Conservation (phyloP, 2,113 vertebrate genomes). For the Lophius piscatorius region DNA sequence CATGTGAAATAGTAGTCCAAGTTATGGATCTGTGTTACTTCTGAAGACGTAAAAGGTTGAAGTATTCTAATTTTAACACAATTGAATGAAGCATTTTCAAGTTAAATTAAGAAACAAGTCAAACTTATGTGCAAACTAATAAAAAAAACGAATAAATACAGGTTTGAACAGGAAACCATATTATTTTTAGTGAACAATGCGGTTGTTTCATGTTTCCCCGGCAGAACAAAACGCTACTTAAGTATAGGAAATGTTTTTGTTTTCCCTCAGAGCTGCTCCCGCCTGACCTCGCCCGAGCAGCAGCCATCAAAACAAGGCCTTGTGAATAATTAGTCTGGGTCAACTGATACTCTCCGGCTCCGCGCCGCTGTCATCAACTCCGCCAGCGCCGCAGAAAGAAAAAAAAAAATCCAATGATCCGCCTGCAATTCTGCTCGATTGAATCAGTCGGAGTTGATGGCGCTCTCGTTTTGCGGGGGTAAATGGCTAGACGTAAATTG, state of each 20-base stretch:
- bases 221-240: constrained; percentile 23
- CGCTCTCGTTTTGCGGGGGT: constrained; percentile 53
- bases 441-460: constrained; percentile 61
- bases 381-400: constrained; percentile 33
- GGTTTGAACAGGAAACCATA: too few species aligned
- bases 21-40: too few species aligned
- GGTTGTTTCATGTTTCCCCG: constrained; percentile 25
- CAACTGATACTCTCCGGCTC: constrained; percentile 67
- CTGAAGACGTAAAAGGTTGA: too few species aligned
- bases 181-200: constrained; percentile 9
- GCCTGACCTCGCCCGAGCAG: constrained; percentile 53
- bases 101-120: too few species aligned
- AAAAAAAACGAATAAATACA: too few species aligned
- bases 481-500: constrained; percentile 56
- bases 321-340: constrained; percentile 74
- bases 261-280: constrained; percentile 43
- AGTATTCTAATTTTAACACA: too few species aligned
- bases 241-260: constrained; percentile 57
- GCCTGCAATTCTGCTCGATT: constrained; percentile 60
- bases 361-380: constrained; percentile 54
- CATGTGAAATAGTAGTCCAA: too few species aligned
- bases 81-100: too few species aligned
- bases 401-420: constrained; percentile 68
- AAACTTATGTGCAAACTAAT: too few species aligned
- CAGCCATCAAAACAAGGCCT: constrained; percentile 71